A percentile compares a stretch with the other conserved stretches of the same genome.
Conservation (phyloP, 2,888 invertebrate species). For the Pediacus dermestoides region DNA sequence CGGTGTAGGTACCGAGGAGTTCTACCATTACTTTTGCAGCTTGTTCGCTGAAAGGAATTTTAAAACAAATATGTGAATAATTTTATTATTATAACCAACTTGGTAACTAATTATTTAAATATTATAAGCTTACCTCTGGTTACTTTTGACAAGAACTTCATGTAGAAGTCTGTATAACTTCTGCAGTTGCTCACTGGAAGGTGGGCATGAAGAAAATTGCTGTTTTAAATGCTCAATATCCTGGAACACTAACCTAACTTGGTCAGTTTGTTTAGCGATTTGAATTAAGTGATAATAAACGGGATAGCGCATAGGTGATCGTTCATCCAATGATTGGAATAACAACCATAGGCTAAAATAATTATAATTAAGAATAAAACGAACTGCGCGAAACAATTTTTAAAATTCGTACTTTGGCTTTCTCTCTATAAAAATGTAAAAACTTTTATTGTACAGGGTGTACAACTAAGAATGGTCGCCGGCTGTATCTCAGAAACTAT, state of each 20-base stretch:
- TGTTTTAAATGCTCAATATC: conserved; percentile 80
- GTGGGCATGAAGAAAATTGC: conserved; percentile 75
- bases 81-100: too few relatives aligned
- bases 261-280: conserved; percentile 83
- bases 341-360: conserved; percentile 77
- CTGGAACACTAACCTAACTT: conserved; percentile 78
- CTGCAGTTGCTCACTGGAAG: conserved; percentile 87
- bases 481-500: too few relatives aligned
- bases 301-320: conserved; percentile 82
- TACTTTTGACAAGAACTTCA: conserved; percentile 81
- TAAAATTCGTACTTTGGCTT: too few relatives aligned
- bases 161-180: conserved; percentile 85
- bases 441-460: too few relatives aligned
- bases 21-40: conserved; percentile 97
- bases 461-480: too few relatives aligned
- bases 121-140: conserved; percentile 63
- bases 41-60: conserved; percentile 64
- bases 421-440: too few relatives aligned
- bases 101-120: too few relatives aligned
- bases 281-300: conserved; percentile 90
- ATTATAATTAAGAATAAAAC: conserved; percentile 5
- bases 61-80: neutral
- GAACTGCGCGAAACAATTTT: conserved; percentile 2
- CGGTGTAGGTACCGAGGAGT: conserved; percentile 91
- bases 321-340: conserved; percentile 85